Conservation (phyloP, 2,113 vertebrate species). For the Ellobius talpinus region DNA sequence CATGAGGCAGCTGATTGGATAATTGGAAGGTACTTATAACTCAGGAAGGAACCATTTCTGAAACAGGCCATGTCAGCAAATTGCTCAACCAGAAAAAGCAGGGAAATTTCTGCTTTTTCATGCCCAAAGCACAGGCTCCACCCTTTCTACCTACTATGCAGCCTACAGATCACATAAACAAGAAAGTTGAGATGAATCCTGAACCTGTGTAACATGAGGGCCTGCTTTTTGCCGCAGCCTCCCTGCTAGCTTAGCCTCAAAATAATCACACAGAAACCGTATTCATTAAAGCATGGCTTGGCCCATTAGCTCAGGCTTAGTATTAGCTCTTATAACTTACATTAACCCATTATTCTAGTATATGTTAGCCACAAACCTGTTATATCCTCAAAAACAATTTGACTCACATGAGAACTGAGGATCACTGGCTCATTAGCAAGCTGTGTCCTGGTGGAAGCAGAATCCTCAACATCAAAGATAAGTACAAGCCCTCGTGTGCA, state of each 20-base stretch:
- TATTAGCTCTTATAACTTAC: too few relatives aligned
- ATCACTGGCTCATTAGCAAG: too few relatives aligned
- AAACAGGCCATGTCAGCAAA: too few relatives aligned
- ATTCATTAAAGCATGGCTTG: too few relatives aligned
- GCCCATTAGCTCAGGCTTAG: too few relatives aligned
- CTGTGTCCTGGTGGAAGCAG: too few relatives aligned
- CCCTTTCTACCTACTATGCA: background rate
- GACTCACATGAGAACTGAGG: too few relatives aligned
- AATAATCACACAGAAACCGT: too few relatives aligned
- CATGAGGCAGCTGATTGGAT: background rate
- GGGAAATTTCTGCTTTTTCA: background rate
- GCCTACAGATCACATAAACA: background rate
- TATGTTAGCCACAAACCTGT: too few relatives aligned
- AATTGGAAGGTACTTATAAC: background rate
- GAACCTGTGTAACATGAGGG: background rate
- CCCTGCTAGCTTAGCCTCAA: too few relatives aligned
- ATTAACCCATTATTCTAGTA: too few relatives aligned
- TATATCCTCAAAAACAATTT: background rate
- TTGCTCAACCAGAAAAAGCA: background rate
- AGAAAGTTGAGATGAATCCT: background rate
- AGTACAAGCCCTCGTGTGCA: background rate
- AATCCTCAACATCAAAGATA: too few relatives aligned
- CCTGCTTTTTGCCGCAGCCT: accelerated
- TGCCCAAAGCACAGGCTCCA: background rate
- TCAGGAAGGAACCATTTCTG: background rate